Base-by-base conservation (phyloP, 2,113 vertebrate species). In the Tachuris rubrigastra region DNA sequence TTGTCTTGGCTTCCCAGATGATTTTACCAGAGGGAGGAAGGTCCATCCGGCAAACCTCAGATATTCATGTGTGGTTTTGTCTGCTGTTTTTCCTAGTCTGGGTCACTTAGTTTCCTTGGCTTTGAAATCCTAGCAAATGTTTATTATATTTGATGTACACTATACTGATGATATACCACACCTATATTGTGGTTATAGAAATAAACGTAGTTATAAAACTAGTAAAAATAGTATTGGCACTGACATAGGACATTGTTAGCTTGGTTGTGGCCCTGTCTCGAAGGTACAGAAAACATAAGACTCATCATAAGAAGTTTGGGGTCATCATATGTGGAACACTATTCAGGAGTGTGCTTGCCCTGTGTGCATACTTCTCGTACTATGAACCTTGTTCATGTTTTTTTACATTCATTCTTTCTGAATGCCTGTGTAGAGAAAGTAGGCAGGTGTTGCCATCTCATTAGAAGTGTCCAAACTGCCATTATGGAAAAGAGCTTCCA, bases 101-200 rank as follows among this genome's bases (percentile, higher is more conserved):
- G 80, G 63, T 94, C 79, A 63, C 11, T 7, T 90, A 63, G 42
- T 77, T 95, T 92, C 63, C 55, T 97, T 28, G 41, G 22, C 50
- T 79, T 94, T 90, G 55, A 93, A 93, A 87, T 90, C 39, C 85
- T 87, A 76, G 59, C 28, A 76, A 71, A 73, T 77, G 55, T 80
- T 89, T 89, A 9, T 91, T 91, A 10, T 92, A 65, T 78, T 92
- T 72, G 37, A 6, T 95, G 8, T 46, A 39, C 60, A 41, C 31
- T 78, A 23, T 90, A 69, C 82, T 76, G 73, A 56, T 82, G 55
- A 59, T 84, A 16, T n/a, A 75, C 72, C 33, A 28, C 67, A 37
- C 56, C 49, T 90, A 22, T 86, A 27, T 66, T 77, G 50, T 85
- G n/a, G 46, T 79, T 66, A 39, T 12, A 68, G 50, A 81, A 86